Conservation (phyloP, 2,888 invertebrate species). For the Julus scandinavius region DNA sequence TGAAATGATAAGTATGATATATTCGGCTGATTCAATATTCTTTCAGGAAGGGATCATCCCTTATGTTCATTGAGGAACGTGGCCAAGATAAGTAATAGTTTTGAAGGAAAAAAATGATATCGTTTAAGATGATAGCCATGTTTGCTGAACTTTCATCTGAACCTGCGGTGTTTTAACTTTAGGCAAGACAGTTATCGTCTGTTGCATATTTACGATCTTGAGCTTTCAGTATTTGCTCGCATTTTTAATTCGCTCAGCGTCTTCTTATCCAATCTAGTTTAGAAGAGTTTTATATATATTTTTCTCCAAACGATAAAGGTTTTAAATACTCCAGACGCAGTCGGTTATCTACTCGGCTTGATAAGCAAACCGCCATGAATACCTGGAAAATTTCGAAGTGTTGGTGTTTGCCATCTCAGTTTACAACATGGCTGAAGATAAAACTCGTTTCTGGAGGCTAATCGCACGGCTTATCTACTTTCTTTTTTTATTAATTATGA, state of each 20-base stretch:
- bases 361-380: neutral
- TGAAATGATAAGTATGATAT: too few species aligned
- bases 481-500: conserved; percentile 5
- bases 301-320: neutral
- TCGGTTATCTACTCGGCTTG: neutral
- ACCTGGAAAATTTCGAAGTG: neutral
- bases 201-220: neutral
- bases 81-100: too few species aligned
- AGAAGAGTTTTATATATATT: neutral
- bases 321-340: neutral
- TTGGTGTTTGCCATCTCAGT: neutral
- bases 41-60: too few species aligned
- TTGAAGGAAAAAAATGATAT: too few species aligned
- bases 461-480: neutral
- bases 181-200: too few species aligned
- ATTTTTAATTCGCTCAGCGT: neutral
- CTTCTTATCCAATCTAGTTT: neutral
- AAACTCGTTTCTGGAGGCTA: neutral
- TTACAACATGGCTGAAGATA: neutral
- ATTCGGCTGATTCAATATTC: too few species aligned
- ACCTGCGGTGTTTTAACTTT: too few species aligned
- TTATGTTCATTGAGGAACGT: too few species aligned
- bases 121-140: too few species aligned
- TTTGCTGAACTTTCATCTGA: too few species aligned
- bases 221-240: neutral